A percentile compares a stretch with the other conserved stretches of the same genome.
Evolutionary conservation across 37 sponge, comb jelly and placozoan genomes (phyloP).

Genomic region (Beroe ovata): DNA sequence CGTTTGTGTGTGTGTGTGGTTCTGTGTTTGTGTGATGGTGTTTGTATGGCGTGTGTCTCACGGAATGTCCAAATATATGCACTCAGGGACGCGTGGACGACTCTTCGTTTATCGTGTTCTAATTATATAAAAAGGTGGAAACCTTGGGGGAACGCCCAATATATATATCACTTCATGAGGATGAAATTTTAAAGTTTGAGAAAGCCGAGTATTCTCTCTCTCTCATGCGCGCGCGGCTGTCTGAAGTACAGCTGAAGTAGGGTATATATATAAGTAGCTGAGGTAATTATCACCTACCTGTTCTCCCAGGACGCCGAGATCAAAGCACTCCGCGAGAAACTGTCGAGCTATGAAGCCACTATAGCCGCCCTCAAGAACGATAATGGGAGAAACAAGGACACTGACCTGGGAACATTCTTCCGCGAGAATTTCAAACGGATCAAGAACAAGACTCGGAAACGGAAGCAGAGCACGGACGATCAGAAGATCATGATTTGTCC

Average conservation of each 20-base stretch:
- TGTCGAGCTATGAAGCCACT: slow-evolving; percentile 36
- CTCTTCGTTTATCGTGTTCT: too few relatives aligned
- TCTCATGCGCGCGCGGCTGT: background rate
- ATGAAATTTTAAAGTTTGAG: too few relatives aligned
- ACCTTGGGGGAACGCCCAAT: too few relatives aligned
- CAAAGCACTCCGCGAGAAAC: slow-evolving; percentile 21
- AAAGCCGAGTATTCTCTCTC: too few relatives aligned
- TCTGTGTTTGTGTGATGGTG: too few relatives aligned
- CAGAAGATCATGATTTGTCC: background rate
- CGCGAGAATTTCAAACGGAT: slow-evolving; percentile 20
- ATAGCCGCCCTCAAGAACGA: background rate
- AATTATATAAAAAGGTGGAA: too few relatives aligned
- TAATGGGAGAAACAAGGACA: background rate
- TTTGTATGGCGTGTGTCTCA: too few relatives aligned
- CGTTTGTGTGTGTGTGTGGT: too few relatives aligned
- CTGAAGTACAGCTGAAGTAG: background rate
- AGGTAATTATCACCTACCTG: background rate
- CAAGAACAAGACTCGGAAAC: slow-evolving; percentile 44
- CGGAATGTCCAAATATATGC: too few relatives aligned
- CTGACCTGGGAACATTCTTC: slow-evolving; percentile 13
- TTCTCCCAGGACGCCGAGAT: slow-evolving; percentile 37
- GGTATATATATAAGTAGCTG: background rate
- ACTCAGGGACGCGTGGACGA: too few relatives aligned
- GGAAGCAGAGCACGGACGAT: background rate
- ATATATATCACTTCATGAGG: too few relatives aligned